Evolutionary conservation across 1,140 invertebrate species (phyloP), one percentile per base, ranked within the genome.

Genomic region (Steinernema feltiae): DNA sequence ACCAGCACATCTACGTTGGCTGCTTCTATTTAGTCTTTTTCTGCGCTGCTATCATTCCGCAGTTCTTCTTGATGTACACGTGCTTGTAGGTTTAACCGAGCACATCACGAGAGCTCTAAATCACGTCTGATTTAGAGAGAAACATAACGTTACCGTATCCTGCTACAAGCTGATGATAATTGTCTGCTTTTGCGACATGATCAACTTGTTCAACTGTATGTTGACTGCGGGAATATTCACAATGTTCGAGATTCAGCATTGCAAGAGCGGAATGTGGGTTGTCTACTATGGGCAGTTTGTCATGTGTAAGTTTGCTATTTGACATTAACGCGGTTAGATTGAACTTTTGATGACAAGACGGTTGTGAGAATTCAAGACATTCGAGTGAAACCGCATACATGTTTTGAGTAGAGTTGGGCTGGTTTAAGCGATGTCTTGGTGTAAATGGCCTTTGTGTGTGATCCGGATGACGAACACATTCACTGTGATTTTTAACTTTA

Each of bases 151-250:
- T 17, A 27, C 12, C 24, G 3, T 63, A 27, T 63, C 53, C 53
- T 63, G 53, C 53, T 63, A 63, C 53, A 63, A 63, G 53, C 53
- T 63, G 3, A 63, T 63, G 53, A n/a, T 27, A 7, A 63, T 63
- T 27, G 53, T 63, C 12, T 63, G 53, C 24, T n/a, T 63, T 27
- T 63, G 53, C 24, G 53, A 63, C 53, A 63, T 63, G 53, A 15
- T 27, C 12, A 63, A 63, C 53, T 21, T 63, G 53, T 3, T 27
- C 2, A 63, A 15, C 24, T 63, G 53, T 27, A 15, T 63, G 15
- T 27, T 63, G 53, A n/a, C 24, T 3, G 53, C 53, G 3, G 53
- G 53, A 15, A 63, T 63, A 3, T 63, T 63, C 24, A 63, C 53
- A n/a, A 7, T 63, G 53, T 27, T 63, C 24, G 53, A 27, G 3